Evolutionary conservation across 2,888 invertebrate species (phyloP), one percentile per base, ranked within the genome.

Genomic region (Agonopterix subpropinquella): DNA sequence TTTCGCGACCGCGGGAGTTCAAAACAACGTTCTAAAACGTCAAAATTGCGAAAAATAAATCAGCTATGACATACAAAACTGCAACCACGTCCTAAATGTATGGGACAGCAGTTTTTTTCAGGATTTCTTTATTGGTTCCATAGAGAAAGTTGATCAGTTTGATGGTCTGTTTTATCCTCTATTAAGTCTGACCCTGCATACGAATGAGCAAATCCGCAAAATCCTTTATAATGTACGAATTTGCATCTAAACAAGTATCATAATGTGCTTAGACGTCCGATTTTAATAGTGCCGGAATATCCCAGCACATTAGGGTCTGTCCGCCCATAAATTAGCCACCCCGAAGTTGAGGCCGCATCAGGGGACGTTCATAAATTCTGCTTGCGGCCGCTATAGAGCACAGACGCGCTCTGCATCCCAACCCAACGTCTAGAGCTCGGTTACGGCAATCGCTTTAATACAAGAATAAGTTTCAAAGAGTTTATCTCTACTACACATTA

Each of bases 281-380:
- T 61, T 59, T 59, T 55, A 58, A 58, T 58, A 56, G 54, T 52
- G 47, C 44, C 52, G n/a, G 48, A 50, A 54, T 50, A 48, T 47
- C 46, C 44, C 47, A 50, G 53, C 53, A 57, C 55, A 57, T 62
- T 56, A 56, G 51, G 53, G 53, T 51, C 48, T 50, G 54, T 49
- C 49, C 51, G 53, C 47, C 45, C 54, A 55, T 61, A 59, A 61
- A 59, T 59, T 50, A 47, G 18, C 28, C 11, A 45, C 28, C 37
- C 48, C 48, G 28, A 43, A 51, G 48, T 48, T 45, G 43, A 41
- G 42, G 39, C 43, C 48, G 44, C 45, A 45, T 45, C 48, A 39
- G 47, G 51, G 35, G 45, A 39, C 51, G 48, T 51, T 45, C 51
- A 51, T 51, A 51, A 51, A 51, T 51, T 48, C 45, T 39, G 51